Evolutionary conservation across 30 jellyfish, hydroid and myxozoan species (phyloP), one percentile per base, ranked within the genome.

Genomic region (Rhopilema esculentum): DNA sequence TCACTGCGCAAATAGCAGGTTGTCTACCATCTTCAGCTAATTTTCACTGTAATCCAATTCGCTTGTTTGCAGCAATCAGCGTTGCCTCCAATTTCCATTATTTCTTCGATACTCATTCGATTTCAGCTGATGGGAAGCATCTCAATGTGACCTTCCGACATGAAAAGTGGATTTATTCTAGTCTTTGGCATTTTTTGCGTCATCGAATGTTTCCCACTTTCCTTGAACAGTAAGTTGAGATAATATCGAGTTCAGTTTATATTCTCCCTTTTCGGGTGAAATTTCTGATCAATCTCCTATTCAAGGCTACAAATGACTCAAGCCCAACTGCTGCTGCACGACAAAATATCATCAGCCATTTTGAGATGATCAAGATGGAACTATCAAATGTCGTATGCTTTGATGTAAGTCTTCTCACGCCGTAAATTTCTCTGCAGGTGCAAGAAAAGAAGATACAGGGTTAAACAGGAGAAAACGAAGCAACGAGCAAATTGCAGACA

Each of bases 401-500:
- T 18, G 75, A 65, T 21, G 1, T 65, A 9, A 2, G 22, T 66
- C 77, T 1, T 17, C 77, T 66, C 31, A 66, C 77, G 9, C 1
- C 0, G 29, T 31, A 0, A 19, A 19, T 66, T 22, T 31, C 33
- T 22, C 77, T 28, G 66, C 29, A 0, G 29, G 72, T 63, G 29
- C 16, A 63, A 63, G 72, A 18, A 7, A 19, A 2, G 72, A 8
- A 63, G 72, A 24, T 2, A 7, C 26, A 7, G 26, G 72, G 72
- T 18, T 63, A 20, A 63, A 69, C 67, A 49, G 91, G 57, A 68
- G 53, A n/a, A 82, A 82, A 49, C 48, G 91, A 53, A 82, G 85
- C 33, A 66, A 24, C 4, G 91, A 82, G 23, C 89, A 74, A 52
- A 79, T 80, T 1, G 96, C 96, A 19, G 96, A 88, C 66, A 77